Percentiles rank a stretch among this genome's conserved stretches.
These are phyloP conservation scores for Chionoecetes opilio DNA, from an alignment of 1,140 invertebrate genomes.

Conservation along the genomic window DNA sequence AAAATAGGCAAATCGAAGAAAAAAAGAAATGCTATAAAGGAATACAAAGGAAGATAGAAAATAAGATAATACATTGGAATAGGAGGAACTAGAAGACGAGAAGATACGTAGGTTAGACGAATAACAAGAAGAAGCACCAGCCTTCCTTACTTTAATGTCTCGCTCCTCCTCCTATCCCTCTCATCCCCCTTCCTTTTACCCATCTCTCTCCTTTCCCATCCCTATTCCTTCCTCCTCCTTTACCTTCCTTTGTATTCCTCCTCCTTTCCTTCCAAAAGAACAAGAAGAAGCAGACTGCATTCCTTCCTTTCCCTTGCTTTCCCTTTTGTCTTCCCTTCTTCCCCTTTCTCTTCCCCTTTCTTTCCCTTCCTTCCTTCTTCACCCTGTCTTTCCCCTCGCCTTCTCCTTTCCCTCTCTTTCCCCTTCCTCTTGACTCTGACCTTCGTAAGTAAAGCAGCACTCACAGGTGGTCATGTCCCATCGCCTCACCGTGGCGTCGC, in stretches of 20 bases:
- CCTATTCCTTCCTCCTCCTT: neutral
- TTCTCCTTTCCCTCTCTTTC: neutral
- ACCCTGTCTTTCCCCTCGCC: neutral
- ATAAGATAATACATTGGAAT: too few species aligned
- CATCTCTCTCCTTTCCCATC: neutral
- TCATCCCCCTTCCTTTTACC: too few species aligned
- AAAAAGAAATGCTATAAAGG: too few species aligned
- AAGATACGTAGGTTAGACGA: too few species aligned
- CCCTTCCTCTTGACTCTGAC: slow-evolving; percentile 81
- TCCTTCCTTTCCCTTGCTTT: neutral
- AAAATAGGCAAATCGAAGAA: too few species aligned
- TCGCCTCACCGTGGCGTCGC: slow-evolving; percentile 86
- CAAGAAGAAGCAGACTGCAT: too few species aligned
- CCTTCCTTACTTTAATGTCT: too few species aligned
- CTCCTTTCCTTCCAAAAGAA: neutral
- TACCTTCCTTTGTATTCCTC: neutral
- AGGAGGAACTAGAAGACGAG: too few species aligned
- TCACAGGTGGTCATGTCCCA: slow-evolving; percentile 86
- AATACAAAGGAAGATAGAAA: too few species aligned
- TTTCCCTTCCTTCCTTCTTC: neutral
- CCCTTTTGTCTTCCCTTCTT: neutral
- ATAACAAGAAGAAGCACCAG: too few species aligned
- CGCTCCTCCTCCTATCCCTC: neutral
- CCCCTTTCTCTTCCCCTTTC: neutral
- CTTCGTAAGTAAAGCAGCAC: slow-evolving; percentile 83